Base-by-base conservation (phyloP, 2,797 vertebrate genomes). In the Anas acuta region DNA sequence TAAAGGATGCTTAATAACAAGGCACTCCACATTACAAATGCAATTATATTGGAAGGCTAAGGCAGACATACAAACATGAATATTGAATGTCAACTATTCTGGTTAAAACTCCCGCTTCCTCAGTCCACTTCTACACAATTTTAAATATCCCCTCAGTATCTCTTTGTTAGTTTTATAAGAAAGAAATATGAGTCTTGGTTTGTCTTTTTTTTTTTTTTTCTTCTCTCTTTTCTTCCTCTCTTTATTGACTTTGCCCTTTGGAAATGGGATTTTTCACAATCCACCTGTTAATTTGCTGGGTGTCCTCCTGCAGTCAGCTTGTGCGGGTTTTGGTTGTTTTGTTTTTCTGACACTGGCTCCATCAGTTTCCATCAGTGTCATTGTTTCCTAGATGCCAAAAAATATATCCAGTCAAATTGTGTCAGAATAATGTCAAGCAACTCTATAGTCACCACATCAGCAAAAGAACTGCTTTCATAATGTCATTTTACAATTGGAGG, bases 331-430 rank as follows among this genome's bases (percentile, higher is more conserved):
- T 64, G 28, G 20, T 32, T 64, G 61, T 21, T 64, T 64, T 22
- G 28, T 32, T 84, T 78, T 92, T 91, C 84, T 89, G 93, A 88
- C 77, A 84, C 86, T 79, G 81, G 60, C 45, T 84, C 78, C 57
- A 95, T 97, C 92, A 77, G 45, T 90, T 97, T 90, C 80, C 85
- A 96, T 95, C 84, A 85, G 54, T 37, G 33, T 95, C 54, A 51
- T n/a, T 37, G 39, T 93, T 92, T 84, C 30, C 61, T 81, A 70
- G 33, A 88, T 93, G 93, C 95, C 96, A 95, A 91, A 95, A 92
- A 1, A 2, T 17, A 91, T 92, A 93, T 74, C 69, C 71, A 90
- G 74, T 89, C 84, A 95, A 92, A 89, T 2, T 56, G 33, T 70
- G 54, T 79, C 39, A 84, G 84, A 92, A 78, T 49, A 81, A 92